These are phyloP conservation scores for Limnephilus lunatus DNA, from an alignment of 2,888 invertebrate genomes.

Conservation along the genomic window DNA sequence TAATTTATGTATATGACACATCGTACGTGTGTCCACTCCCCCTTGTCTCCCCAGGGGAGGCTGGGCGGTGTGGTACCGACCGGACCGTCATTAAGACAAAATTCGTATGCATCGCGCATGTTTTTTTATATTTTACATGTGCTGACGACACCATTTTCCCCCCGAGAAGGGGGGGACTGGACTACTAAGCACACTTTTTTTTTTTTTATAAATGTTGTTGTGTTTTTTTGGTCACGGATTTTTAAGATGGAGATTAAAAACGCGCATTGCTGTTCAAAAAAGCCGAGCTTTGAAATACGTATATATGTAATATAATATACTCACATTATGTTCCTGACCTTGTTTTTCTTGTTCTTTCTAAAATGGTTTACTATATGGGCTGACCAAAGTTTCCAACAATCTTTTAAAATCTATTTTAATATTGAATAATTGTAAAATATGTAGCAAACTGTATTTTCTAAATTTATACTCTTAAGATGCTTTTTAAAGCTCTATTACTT, in stretches of 20 bases:
- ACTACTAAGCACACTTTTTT: background rate
- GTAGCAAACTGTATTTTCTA: too few relatives aligned
- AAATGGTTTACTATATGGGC: too few relatives aligned
- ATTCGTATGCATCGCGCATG: slow-evolving; percentile 48
- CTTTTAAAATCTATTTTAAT: too few relatives aligned
- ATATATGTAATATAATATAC: too few relatives aligned
- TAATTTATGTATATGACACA: slow-evolving; percentile 34
- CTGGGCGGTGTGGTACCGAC: background rate
- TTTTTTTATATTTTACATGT: slow-evolving; percentile 50
- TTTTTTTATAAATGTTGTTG: slow-evolving; percentile 4
- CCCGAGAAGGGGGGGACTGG: slow-evolving; percentile 7
- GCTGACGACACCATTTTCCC: slow-evolving; percentile 30
- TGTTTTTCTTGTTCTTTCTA: too few relatives aligned
- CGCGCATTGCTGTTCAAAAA: background rate
- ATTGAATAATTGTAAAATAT: too few relatives aligned
- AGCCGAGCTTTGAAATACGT: background rate
- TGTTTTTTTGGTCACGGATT: slow-evolving; percentile 3
- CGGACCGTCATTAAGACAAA: slow-evolving; percentile 47
- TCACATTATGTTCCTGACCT: too few relatives aligned
- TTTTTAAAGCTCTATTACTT: too few relatives aligned
- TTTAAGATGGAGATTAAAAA: slow-evolving; percentile 33
- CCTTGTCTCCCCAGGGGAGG: background rate
- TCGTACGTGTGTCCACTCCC: background rate
- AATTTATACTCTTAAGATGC: too few relatives aligned
- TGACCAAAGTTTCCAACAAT: too few relatives aligned